phyloP scores from a whole-genome alignment of 2,797 vertebrate species.

The Gallinago stenura region DNA sequence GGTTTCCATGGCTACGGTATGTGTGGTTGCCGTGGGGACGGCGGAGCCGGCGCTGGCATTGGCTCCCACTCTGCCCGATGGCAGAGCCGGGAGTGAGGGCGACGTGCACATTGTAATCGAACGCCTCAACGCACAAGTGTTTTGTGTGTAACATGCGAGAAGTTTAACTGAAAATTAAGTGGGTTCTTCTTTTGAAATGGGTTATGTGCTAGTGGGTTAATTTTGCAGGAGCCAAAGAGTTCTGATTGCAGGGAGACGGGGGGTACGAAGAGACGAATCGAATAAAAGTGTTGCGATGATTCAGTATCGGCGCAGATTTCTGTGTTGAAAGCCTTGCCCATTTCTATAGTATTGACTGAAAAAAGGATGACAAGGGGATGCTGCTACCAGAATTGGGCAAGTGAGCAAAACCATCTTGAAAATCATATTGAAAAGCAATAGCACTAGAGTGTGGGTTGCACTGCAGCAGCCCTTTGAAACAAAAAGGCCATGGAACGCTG shows the following conservation, averaged over 20 bases:
- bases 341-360: neutral
- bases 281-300: neutral
- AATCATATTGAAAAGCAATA: neutral
- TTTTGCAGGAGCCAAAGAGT: neutral
- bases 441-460: neutral
- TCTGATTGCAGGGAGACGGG: neutral
- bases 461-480: constrained; percentile 5
- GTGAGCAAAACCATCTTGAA: neutral
- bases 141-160: neutral
- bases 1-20: constrained; percentile 53
- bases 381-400: neutral
- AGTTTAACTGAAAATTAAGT: constrained; percentile 30
- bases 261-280: neutral
- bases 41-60: constrained; percentile 14
- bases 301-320: neutral
- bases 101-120: neutral
- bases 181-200: neutral
- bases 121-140: neutral
- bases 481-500: neutral
- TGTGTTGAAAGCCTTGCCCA: neutral
- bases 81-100: constrained; percentile 21
- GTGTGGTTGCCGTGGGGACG: constrained; percentile 79
- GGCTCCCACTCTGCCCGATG: constrained; percentile 26
- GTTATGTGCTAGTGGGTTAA: neutral
- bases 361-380: neutral